Conservation (phyloP, 2,113 vertebrate genomes). For the Odobenus rosmarus region DNA sequence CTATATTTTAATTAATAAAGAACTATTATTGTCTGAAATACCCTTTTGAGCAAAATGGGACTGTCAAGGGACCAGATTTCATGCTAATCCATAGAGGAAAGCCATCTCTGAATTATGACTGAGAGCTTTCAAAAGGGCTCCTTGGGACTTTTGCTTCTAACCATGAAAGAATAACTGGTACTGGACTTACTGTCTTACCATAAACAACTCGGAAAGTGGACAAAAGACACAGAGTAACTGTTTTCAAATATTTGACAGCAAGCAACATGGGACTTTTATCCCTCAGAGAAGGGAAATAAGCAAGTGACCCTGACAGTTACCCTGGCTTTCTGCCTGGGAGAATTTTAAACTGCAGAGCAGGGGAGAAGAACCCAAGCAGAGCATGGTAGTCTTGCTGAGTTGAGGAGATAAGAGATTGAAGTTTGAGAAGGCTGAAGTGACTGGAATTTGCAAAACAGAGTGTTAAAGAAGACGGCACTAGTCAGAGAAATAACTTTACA, state of each 20-base stretch:
- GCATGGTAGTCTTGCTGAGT: neutral
- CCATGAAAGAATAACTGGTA: neutral
- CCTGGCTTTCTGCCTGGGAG: neutral
- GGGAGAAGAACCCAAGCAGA: neutral
- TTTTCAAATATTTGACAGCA: neutral
- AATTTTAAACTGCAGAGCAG: neutral
- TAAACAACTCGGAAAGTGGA: neutral
- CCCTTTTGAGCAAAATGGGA: neutral
- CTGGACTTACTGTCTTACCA: neutral
- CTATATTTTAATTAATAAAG: neutral
- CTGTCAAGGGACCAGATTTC: neutral
- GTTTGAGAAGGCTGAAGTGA: neutral
- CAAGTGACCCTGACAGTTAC: neutral
- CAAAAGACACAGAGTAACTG: neutral
- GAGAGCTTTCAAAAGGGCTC: neutral
- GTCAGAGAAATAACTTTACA: neutral
- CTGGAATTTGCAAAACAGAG: neutral
- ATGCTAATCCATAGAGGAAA: neutral
- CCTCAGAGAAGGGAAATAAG: neutral
- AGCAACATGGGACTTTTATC: neutral
- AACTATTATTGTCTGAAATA: neutral
- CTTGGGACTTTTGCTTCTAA: neutral
- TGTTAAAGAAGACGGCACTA: neutral
- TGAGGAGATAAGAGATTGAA: neutral
- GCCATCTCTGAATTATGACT: neutral